phyloP scores from a whole-genome alignment of 2,797 vertebrate species.

The Sebastes glaucus region DNA sequence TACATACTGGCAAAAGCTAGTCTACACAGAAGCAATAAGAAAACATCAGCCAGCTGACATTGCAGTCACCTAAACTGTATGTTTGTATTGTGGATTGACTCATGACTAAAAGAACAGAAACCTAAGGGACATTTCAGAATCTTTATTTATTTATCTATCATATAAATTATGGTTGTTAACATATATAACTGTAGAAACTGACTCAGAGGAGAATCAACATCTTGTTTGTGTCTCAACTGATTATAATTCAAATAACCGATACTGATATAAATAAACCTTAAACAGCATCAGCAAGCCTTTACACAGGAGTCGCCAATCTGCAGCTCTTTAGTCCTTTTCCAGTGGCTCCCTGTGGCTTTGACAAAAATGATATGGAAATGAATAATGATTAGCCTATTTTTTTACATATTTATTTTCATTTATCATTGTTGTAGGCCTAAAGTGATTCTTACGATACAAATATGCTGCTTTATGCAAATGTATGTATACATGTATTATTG shows the following conservation, averaged over 20 bases:
- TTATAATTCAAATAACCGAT: not conserved
- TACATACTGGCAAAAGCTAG: not conserved
- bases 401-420: no score
- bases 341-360: no score
- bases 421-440: no score
- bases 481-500: no score
- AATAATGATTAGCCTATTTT: no score
- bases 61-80: not conserved
- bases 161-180: not conserved
- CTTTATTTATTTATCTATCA: not conserved
- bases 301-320: no score
- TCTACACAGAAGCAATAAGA: not conserved
- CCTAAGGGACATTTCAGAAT: not conserved
- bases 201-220: not conserved
- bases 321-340: no score
- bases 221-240: not conserved
- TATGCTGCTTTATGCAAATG: no score
- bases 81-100: not conserved
- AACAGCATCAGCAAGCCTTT: not conserved
- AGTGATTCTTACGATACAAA: no score
- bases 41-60: not conserved
- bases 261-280: not conserved
- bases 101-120: not conserved
- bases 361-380: no score
- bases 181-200: not conserved